phyloP scores from a whole-genome alignment of 2,113 vertebrate genomes.

The Hippoglossus stenolepis region DNA sequence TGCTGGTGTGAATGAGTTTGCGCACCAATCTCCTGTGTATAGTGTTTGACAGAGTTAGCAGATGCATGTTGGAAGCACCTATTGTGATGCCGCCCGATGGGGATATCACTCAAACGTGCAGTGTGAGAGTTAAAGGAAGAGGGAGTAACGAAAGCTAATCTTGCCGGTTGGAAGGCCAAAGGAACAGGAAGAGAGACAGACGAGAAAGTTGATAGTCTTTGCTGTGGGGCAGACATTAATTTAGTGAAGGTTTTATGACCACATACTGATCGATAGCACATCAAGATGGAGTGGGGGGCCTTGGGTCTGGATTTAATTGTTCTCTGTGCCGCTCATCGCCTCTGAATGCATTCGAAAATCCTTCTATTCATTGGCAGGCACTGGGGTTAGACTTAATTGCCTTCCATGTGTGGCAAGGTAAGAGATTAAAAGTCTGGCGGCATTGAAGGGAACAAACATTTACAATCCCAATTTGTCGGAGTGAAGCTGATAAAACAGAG shows the following conservation, averaged over 20 bases:
- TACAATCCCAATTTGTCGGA: conserved; percentile 38
- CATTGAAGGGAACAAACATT: conserved; percentile 56
- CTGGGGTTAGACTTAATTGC: conserved; percentile 59
- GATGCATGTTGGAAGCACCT: conserved; percentile 47
- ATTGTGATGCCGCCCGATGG: conserved; percentile 47
- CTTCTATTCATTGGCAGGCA: conserved; percentile 55
- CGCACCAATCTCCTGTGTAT: conserved; percentile 47
- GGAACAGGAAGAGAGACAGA: conserved; percentile 60
- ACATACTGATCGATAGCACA: conserved; percentile 75
- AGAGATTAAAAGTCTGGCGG: conserved; percentile 60
- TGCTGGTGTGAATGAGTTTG: conserved; percentile 46
- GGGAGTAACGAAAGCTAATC: conserved; percentile 39
- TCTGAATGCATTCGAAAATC: conserved; percentile 68
- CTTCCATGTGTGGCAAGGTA: conserved; percentile 54
- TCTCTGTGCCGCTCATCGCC: conserved; percentile 70
- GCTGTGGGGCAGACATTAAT: conserved; percentile 74
- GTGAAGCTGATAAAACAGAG: conserved; percentile 13
- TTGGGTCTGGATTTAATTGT: conserved; percentile 77
- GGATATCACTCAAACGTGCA: conserved; percentile 33
- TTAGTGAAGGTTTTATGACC: conserved; percentile 75
- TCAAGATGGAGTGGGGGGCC: conserved; percentile 66
- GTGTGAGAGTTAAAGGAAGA: conserved; percentile 10
- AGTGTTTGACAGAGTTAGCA: conserved; percentile 53
- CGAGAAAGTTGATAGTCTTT: conserved; percentile 63
- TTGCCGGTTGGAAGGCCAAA: conserved; percentile 29